Evolutionary conservation across 2,797 vertebrate genomes (phyloP).

Genomic region (Spheniscus humboldti): DNA sequence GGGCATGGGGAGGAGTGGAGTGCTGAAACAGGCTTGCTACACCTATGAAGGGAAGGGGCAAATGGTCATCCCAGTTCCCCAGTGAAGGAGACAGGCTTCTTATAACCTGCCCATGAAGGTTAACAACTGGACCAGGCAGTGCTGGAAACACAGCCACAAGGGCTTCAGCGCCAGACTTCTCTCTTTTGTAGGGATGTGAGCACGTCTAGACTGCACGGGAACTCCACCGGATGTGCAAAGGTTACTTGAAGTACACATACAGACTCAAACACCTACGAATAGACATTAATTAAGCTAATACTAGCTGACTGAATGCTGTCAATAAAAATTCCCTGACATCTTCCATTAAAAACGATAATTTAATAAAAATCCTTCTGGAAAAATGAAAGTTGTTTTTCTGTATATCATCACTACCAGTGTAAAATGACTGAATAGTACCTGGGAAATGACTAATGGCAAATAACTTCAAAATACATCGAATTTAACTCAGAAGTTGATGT

Average conservation of each 20-base stretch:
- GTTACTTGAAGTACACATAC: not conserved
- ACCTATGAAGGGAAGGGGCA: not conserved
- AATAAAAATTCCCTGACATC: not conserved
- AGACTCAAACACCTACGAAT: not conserved
- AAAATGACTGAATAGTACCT: not conserved
- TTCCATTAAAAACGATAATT: not conserved
- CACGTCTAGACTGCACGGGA: not conserved
- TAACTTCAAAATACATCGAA: not conserved
- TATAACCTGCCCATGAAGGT: not conserved
- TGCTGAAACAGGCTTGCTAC: not conserved
- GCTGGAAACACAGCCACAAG: not conserved
- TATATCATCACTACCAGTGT: not conserved
- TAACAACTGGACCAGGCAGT: not conserved
- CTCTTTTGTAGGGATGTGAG: not conserved
- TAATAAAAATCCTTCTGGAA: not conserved
- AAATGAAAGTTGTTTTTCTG: not conserved
- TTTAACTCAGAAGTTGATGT: not conserved
- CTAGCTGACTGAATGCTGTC: not conserved
- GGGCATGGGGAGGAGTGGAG: not conserved
- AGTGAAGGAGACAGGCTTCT: not conserved
- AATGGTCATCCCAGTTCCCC: not conserved
- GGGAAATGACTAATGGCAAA: not conserved
- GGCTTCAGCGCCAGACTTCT: not conserved
- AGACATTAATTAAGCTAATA: not conserved
- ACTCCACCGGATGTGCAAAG: not conserved